Base-by-base conservation (phyloP, 1,140 invertebrate species). In the Gryon sp. region DNA sequence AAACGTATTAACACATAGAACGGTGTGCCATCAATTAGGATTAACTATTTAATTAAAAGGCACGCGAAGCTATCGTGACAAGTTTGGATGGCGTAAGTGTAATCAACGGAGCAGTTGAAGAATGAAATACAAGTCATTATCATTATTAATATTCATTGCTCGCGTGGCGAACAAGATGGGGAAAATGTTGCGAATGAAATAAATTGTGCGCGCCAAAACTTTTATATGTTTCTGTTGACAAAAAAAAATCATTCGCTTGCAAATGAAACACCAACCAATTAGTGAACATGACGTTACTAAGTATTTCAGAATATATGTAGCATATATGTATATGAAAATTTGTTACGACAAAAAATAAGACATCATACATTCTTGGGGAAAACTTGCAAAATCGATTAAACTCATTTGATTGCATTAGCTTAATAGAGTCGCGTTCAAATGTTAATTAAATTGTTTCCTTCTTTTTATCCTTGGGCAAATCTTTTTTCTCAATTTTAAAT, bases 1-100 rank as follows among this genome's bases (percentile, higher is more conserved):
- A 40, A 73, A 65, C 41, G 59, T 59, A 73, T 63, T 73, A 75
- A 75, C 72, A 68, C 72, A 46, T 60, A 46, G 38, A 53, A 62
- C 53, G 55, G 55, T 55, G 53, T 57, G 48, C 72, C 46, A 75
- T 66, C 62, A 75, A 62, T 75, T 75, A 68, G 57, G 40, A 68
- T 62, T 75, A 68, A 68, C 52, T 68, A 75, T 68, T 75, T 75
- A 75, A 75, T 75, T 75, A 75, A 26, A 60, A 68, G 72, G 55
- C 62, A 62, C 62, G 72, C 62, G 48, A 66, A 60, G 53, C 28
- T 38, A 73, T 63, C 32, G 48, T 41, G 34, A 53, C 38, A 57
- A 75, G 70, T 66, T 66, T 32, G 43, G 30, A 66, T 55, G 43
- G 62, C 38, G 60, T 62, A 66, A 60, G 60, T 66, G 19, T 60